Conservation (phyloP, 2,113 vertebrate species). For the Halichoerus grypus region DNA sequence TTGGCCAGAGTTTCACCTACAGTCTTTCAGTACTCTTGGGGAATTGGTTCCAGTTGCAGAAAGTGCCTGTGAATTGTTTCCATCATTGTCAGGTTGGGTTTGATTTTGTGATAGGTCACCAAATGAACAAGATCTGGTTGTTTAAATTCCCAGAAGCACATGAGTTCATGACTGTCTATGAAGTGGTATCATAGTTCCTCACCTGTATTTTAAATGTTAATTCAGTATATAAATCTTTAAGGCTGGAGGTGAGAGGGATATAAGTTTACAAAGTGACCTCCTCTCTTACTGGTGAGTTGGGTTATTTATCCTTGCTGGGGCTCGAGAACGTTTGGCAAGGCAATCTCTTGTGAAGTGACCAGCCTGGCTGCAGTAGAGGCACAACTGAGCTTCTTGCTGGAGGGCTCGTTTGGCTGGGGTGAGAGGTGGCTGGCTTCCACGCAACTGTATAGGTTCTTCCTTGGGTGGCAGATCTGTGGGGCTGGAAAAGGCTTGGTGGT, state of each 20-base stretch:
- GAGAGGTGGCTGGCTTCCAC: constrained; percentile 40
- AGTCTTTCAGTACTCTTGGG: constrained; percentile 1
- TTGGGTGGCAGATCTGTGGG: background rate
- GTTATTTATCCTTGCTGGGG: constrained; percentile 48
- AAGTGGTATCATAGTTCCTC: background rate
- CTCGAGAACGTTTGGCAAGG: constrained; percentile 70
- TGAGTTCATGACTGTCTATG: background rate
- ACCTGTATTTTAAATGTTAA: constrained; percentile 44
- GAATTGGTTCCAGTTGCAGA: background rate
- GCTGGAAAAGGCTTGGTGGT: background rate
- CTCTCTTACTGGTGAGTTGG: constrained; percentile 39
- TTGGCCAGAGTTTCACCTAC: background rate
- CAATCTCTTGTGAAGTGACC: constrained; percentile 74
- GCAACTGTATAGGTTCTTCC: background rate
- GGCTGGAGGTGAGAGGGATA: background rate
- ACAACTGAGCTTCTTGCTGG: constrained; percentile 69
- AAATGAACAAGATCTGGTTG: background rate
- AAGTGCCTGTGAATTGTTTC: background rate
- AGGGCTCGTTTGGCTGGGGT: constrained; percentile 64
- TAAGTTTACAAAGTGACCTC: background rate
- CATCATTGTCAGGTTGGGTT: background rate
- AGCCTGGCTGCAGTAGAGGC: constrained; percentile 63
- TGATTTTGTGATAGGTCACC: background rate
- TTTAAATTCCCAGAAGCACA: constrained; percentile 33
- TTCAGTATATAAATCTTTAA: constrained; percentile 47